Evolutionary conservation across 2,113 vertebrate species (phyloP).

Genomic region (Mastomys natalensis): DNA sequence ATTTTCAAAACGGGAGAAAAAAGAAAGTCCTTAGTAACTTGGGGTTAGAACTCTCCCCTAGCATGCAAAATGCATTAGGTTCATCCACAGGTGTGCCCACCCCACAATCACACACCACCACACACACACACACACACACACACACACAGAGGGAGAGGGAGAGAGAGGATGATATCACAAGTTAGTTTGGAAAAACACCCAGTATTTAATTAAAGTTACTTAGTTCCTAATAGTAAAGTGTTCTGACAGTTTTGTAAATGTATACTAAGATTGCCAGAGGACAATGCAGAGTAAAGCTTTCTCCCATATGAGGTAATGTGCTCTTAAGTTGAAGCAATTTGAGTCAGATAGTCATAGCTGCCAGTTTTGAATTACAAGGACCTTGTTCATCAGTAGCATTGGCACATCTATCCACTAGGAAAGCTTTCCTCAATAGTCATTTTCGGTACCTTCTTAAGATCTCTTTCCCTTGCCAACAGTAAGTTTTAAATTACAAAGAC

Average conservation of each 20-base stretch:
- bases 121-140: not conserved
- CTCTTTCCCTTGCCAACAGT: not conserved
- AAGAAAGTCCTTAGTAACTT: not conserved
- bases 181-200: conserved; percentile 21
- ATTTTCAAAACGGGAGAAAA: not conserved
- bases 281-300: not conserved
- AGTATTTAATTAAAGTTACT: not conserved
- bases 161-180: not conserved
- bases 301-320: not conserved
- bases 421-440: not conserved
- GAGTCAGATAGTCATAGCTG: not conserved
- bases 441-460: not conserved
- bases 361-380: not conserved
- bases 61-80: not conserved
- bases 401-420: conserved; percentile 9
- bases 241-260: conserved; percentile 21
- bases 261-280: not conserved
- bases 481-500: conserved; percentile 32
- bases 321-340: conserved; percentile 26
- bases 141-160: not conserved
- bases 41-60: not conserved
- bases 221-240: not conserved
- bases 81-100: not conserved
- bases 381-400: not conserved
- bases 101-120: not conserved